Percentiles rank a stretch among this genome's conserved stretches.
Evolutionary conservation across 1,140 invertebrate species (phyloP).

Genomic region (Arion vulgaris): DNA sequence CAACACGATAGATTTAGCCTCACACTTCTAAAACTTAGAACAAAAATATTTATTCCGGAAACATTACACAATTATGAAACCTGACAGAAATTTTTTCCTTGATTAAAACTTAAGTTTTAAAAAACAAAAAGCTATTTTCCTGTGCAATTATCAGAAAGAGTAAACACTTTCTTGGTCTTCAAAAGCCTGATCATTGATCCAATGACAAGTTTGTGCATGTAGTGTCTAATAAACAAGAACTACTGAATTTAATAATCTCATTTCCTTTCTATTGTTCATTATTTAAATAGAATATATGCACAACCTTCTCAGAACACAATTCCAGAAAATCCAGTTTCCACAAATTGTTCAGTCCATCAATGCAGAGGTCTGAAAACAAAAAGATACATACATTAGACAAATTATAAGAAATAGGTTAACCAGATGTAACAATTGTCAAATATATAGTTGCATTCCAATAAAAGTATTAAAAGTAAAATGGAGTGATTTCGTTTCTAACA

Average conservation of each 20-base stretch:
- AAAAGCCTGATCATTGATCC: too few relatives aligned
- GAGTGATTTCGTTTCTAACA: too few relatives aligned
- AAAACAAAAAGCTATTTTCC: too few relatives aligned
- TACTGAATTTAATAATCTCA: background rate
- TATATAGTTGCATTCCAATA: too few relatives aligned
- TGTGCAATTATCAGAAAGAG: too few relatives aligned
- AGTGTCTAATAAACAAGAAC: background rate
- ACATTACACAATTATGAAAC: too few relatives aligned
- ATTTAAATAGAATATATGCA: background rate
- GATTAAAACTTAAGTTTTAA: too few relatives aligned
- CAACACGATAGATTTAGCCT: background rate
- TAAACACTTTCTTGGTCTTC: too few relatives aligned
- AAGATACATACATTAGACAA: slow-evolving; percentile 4
- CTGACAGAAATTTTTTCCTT: too few relatives aligned
- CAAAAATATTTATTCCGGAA: background rate
- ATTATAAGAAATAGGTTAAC: background rate
- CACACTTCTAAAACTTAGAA: background rate
- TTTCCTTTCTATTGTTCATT: slow-evolving; percentile 1
- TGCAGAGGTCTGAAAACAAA: slow-evolving; percentile 1
- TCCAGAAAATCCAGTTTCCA: background rate
- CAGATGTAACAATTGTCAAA: too few relatives aligned
- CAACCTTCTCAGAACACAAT: background rate
- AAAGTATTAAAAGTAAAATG: too few relatives aligned
- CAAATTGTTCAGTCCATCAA: background rate
- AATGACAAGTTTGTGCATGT: too few relatives aligned